These are phyloP conservation scores for Ceyx melanurus DNA, from an alignment of 2,113 vertebrate species.

Conservation along the genomic window DNA sequence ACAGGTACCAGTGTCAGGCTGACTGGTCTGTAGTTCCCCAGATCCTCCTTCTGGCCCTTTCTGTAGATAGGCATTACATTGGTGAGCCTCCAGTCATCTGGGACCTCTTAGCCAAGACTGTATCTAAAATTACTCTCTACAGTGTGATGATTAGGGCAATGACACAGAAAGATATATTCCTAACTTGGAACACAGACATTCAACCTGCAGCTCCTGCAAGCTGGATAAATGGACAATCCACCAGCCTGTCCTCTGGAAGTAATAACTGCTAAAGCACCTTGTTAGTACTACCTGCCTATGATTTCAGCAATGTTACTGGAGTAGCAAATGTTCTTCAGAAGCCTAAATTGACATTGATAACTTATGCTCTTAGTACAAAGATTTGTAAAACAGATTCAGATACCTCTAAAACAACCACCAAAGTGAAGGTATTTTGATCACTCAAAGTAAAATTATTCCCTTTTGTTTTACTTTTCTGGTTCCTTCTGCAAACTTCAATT, in stretches of 20 bases:
- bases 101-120: no score
- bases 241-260: neutral
- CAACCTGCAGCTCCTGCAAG: neutral
- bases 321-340: neutral
- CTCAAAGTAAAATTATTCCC: neutral
- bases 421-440: neutral
- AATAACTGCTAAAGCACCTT: neutral
- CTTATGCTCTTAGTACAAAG: neutral
- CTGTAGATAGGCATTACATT: no score
- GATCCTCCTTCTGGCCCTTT: no score
- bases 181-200: neutral
- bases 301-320: neutral
- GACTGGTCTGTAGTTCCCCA: no score
- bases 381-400: neutral
- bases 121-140: neutral
- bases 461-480: slow-evolving; percentile 6
- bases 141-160: neutral
- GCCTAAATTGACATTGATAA: neutral
- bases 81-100: no score
- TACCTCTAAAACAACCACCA: neutral
- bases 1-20: no score
- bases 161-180: neutral
- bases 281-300: neutral
- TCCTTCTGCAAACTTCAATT: slow-evolving; percentile 53
- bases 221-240: neutral